Conservation (phyloP, 2,113 vertebrate genomes). For the Diadophis punctatus region DNA sequence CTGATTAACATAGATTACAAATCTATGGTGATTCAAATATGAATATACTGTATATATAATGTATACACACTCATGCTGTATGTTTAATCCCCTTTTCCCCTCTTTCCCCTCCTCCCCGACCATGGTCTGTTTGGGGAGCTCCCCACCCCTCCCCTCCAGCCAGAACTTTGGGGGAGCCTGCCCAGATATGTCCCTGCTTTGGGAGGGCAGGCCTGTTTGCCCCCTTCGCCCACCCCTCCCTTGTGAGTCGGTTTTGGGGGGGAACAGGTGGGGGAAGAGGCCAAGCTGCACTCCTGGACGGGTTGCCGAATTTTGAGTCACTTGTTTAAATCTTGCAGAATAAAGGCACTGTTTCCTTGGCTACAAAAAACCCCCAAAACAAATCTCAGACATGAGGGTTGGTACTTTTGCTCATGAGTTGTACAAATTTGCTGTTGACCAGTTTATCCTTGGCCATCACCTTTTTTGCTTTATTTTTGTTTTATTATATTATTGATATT, state of each 20-base stretch:
- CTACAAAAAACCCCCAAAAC: background rate
- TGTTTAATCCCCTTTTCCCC: too few relatives aligned
- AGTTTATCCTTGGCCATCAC: background rate
- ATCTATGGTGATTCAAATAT: background rate
- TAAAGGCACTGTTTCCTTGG: conserved; percentile 39
- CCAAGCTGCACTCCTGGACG: background rate
- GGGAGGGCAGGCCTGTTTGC: too few relatives aligned
- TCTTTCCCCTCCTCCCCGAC: too few relatives aligned
- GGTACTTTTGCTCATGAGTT: too few relatives aligned
- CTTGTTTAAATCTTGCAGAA: conserved; percentile 37
- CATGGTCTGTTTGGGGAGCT: too few relatives aligned
- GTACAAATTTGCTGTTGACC: background rate
- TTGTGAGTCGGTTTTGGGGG: background rate
- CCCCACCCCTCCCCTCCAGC: too few relatives aligned
- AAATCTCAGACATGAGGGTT: too few relatives aligned
- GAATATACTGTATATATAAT: too few relatives aligned
- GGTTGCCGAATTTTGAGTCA: conserved; percentile 16
- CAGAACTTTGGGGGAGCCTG: too few relatives aligned
- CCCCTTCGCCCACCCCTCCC: too few relatives aligned
- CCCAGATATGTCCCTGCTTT: too few relatives aligned
- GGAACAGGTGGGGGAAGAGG: background rate
- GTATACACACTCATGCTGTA: too few relatives aligned
- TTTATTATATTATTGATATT: background rate
- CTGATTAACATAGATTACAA: background rate
- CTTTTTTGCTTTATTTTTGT: background rate